Evolutionary conservation across 2,113 vertebrate genomes (phyloP), one percentile per base, ranked within the genome.

Genomic region (Glaucidium brasilianum): DNA sequence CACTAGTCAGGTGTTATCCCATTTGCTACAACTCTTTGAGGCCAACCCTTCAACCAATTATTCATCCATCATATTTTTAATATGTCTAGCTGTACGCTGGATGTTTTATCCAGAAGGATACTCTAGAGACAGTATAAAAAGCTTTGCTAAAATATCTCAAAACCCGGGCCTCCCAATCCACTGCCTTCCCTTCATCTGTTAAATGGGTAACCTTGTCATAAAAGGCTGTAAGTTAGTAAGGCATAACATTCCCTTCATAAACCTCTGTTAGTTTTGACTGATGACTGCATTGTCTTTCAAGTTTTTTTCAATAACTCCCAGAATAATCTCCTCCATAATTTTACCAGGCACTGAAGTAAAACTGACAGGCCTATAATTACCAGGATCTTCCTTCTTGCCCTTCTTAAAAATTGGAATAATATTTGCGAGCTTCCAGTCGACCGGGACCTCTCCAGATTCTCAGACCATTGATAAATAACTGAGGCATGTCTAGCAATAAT

Each of bases 151-250:
- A 93, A 83, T 60, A 11, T 56, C 21, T 52, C 14, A 27, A 27
- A 15, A 6, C 9, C 2, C 17, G 16, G 0, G 5, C 5, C 15
- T 29, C 10, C 5, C 5, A 7, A 76, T 43, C 5, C 0, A 0
- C 9, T 87, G 23, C 3, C 17, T 49, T 80, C 6, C 11, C 8
- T 55, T 79, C 3, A 53, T 58, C 32, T 15, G 23, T 5, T 55
- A 49, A 37, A 29, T 45, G 12, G 7, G 9, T 52, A 76, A 77
- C 16, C 22, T 81, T 85, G 9, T 77, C n/a, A 73, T 35, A 64
- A 72, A 55, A 56, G 6, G 3, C 25, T 72, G 35, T 66, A 47
- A 66, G 5, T 79, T 62, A 62, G 7, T 13, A 68, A 76, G 14
- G 11, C 21, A 19, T 26, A 30, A 27, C 30, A 55, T 80, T 68